These are phyloP conservation scores for Fabriciana adippe DNA, from an alignment of 2,888 invertebrate species.

Conservation along the genomic window DNA sequence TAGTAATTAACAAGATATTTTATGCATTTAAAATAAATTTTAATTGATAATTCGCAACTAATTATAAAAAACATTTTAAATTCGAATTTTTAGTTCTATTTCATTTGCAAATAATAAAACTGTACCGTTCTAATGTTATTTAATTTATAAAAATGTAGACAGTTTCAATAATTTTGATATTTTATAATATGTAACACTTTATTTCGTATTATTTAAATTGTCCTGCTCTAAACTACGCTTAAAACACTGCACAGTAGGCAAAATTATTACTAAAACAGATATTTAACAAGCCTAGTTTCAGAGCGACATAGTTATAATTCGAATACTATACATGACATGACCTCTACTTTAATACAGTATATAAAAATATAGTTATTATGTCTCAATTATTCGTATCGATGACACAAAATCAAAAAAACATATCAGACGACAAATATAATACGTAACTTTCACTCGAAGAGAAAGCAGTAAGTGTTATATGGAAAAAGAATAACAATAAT, in stretches of 20 bases:
- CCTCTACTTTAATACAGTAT: background rate
- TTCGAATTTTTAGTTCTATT: background rate
- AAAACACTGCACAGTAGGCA: too few relatives aligned
- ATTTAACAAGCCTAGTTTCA: too few relatives aligned
- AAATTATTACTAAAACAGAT: too few relatives aligned
- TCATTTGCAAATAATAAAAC: background rate
- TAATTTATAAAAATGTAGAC: conserved; percentile 15
- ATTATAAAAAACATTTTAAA: background rate
- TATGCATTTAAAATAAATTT: background rate
- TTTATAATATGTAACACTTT: too few relatives aligned
- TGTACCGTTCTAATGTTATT: background rate
- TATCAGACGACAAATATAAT: conserved; percentile 11
- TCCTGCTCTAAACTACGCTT: background rate
- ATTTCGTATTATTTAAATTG: too few relatives aligned
- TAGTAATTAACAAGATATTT: background rate
- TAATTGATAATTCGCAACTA: background rate
- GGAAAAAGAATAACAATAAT: background rate
- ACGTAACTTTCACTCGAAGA: conserved; percentile 19
- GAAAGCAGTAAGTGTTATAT: conserved; percentile 17
- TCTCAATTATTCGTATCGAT: background rate
- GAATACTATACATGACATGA: too few relatives aligned
- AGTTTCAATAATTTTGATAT: background rate
- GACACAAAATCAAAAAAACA: background rate
- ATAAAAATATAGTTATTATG: background rate
- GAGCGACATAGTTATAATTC: background rate